Conservation (phyloP, 2,113 vertebrate species). For the Elachura formosa region DNA sequence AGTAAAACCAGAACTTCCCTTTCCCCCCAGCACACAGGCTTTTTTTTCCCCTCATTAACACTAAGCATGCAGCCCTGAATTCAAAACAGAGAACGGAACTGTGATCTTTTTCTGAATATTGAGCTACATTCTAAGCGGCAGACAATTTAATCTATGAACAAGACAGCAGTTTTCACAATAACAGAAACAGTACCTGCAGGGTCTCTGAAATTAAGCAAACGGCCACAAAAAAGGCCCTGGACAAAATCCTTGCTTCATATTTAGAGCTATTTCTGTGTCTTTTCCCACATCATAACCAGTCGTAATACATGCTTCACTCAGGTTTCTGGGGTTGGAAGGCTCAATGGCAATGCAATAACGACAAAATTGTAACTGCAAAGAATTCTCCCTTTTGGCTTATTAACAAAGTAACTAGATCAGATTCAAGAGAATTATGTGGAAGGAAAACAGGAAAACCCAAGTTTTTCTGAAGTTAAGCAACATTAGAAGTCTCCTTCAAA, state of each 20-base stretch:
- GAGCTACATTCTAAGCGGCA: not conserved
- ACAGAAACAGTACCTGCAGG: not conserved
- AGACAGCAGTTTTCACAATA: not conserved
- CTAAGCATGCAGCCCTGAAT: not conserved
- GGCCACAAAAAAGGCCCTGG: not conserved
- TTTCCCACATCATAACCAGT: not conserved
- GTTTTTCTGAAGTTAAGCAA: not conserved
- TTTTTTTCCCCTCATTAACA: not conserved
- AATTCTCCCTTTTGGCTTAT: not conserved
- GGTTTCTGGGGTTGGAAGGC: not conserved
- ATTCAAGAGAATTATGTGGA: not conserved
- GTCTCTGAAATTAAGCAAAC: not conserved
- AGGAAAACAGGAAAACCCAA: not conserved
- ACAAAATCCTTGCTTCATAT: not conserved
- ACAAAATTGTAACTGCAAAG: not conserved
- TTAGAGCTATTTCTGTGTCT: not conserved
- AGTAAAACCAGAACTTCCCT: not conserved
- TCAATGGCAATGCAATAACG: not conserved
- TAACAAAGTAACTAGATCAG: not conserved
- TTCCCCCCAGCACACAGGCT: not conserved
- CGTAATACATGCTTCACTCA: not conserved
- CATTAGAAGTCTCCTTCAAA: not conserved
- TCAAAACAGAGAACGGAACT: not conserved
- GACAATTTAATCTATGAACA: not conserved
- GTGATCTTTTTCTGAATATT: not conserved